Percentiles rank a stretch among this genome's conserved stretches.
These are phyloP conservation scores for Colistium nudipinnis DNA, from an alignment of 2,113 vertebrate genomes.

Conservation along the genomic window DNA sequence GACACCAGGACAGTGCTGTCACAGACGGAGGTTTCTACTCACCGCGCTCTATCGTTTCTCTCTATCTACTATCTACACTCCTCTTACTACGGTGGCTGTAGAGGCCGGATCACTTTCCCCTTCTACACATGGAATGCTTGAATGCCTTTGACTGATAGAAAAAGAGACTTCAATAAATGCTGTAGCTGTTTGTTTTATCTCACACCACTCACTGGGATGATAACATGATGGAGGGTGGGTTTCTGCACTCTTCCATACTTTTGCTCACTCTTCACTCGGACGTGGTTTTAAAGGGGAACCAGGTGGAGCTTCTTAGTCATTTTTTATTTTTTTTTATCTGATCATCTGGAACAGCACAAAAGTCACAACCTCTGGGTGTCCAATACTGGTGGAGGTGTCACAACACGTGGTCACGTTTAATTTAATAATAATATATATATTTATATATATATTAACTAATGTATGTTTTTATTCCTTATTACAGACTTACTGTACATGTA, in stretches of 20 bases:
- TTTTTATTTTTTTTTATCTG: slow-evolving; percentile 18
- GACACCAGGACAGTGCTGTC: slow-evolving; percentile 64
- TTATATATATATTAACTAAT: neutral
- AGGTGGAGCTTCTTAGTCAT: slow-evolving; percentile 3
- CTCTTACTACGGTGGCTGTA: slow-evolving; percentile 51
- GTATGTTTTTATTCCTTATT: slow-evolving; percentile 14
- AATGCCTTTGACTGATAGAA: slow-evolving; percentile 57
- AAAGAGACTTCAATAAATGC: slow-evolving; percentile 63
- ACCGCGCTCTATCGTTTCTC: slow-evolving; percentile 18
- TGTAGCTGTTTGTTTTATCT: slow-evolving; percentile 61
- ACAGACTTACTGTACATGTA: too few species aligned
- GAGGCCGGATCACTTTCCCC: slow-evolving; percentile 46
- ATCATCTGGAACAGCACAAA: neutral
- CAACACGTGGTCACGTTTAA: slow-evolving; percentile 10
- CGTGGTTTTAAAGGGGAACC: neutral
- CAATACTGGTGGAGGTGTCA: neutral
- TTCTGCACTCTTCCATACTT: neutral
- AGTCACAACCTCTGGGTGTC: slow-evolving; percentile 20
- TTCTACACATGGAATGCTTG: slow-evolving; percentile 69
- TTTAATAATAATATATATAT: neutral
- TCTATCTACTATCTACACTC: slow-evolving; percentile 51
- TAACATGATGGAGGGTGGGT: slow-evolving; percentile 7
- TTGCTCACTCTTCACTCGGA: slow-evolving; percentile 2
- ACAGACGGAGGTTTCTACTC: slow-evolving; percentile 45
- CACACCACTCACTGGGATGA: slow-evolving; percentile 45